These are phyloP conservation scores for Meriones unguiculatus DNA, from an alignment of 2,113 vertebrate species.

Conservation along the genomic window DNA sequence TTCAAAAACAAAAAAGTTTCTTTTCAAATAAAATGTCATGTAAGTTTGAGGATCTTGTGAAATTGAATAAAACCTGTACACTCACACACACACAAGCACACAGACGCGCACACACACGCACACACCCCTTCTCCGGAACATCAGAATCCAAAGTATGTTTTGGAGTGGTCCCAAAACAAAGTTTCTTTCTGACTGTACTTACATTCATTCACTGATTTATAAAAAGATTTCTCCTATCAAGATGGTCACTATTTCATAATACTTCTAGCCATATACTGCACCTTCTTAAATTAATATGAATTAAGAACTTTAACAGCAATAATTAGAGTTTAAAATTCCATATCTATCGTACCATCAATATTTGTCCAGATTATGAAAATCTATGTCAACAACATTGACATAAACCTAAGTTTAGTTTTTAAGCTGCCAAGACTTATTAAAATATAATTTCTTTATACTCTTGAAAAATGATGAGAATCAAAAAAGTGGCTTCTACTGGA, in stretches of 20 bases:
- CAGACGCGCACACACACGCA: not conserved
- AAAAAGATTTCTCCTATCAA: constrained; percentile 18
- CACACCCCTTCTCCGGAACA: not conserved
- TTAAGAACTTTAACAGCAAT: not conserved
- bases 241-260: not conserved
- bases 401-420: not conserved
- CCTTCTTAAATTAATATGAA: constrained; percentile 23
- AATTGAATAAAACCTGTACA: not conserved
- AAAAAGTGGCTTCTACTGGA: not conserved
- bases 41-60: not conserved
- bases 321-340: not conserved
- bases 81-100: not conserved
- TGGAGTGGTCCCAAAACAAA: not conserved
- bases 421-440: not conserved
- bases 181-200: not conserved
- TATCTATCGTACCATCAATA: not conserved
- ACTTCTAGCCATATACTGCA: not conserved
- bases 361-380: not conserved
- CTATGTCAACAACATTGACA: not conserved
- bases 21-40: not conserved
- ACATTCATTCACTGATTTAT: not conserved
- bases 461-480: not conserved
- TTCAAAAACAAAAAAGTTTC: not conserved
- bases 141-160: not conserved
- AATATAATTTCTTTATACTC: not conserved